A percentile compares a stretch with the other conserved stretches of the same genome.
Evolutionary conservation across 2,113 vertebrate genomes (phyloP).

Genomic region (Trogon melanurus): DNA sequence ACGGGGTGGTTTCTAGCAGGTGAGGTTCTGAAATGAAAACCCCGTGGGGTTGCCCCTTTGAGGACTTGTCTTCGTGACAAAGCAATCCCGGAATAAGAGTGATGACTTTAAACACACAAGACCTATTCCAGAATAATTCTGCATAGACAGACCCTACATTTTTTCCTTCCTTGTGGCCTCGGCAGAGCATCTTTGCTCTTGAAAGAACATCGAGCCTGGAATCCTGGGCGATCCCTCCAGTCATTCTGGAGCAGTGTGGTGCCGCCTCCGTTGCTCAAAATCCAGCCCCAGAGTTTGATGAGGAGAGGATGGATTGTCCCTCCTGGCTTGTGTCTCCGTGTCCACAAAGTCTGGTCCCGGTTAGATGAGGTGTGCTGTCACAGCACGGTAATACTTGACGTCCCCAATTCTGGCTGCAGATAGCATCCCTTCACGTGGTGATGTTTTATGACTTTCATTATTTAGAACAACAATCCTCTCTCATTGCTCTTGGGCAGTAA

Average conservation of each 20-base stretch:
- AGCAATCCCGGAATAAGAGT: background rate
- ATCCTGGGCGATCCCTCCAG: background rate
- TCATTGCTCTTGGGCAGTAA: conserved; percentile 40
- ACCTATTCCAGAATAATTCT: background rate
- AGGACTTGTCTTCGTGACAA: background rate
- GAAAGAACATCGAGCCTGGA: background rate
- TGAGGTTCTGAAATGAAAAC: background rate
- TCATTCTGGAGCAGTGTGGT: accelerated
- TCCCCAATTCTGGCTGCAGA: background rate
- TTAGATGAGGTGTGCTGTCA: background rate
- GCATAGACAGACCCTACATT: background rate
- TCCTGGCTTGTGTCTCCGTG: accelerated
- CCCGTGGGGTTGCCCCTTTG: background rate
- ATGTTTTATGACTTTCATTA: conserved; percentile 48
- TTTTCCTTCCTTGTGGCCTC: background rate
- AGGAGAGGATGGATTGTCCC: background rate
- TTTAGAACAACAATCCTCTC: conserved; percentile 38
- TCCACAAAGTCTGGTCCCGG: background rate
- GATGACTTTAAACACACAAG: background rate
- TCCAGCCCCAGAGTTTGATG: background rate
- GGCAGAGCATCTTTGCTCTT: background rate
- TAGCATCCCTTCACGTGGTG: background rate
- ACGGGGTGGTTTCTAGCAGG: background rate
- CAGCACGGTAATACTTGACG: background rate
- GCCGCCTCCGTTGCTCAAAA: background rate